A percentile compares a stretch with the other conserved stretches of the same genome.
phyloP scores from a whole-genome alignment of 2,888 invertebrate genomes.

The Cheilosia vulpina region DNA sequence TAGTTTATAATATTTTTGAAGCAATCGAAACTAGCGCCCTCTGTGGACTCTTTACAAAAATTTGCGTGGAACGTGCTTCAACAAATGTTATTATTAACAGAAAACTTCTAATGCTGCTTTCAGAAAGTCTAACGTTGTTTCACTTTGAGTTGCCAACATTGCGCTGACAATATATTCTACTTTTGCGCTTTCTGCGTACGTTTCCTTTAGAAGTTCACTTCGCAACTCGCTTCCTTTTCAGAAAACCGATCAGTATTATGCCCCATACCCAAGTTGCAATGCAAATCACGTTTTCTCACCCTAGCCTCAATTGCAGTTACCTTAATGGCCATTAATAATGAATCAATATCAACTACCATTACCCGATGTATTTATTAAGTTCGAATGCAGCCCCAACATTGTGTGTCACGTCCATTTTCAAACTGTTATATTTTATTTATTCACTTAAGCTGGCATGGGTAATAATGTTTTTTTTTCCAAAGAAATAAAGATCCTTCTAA shows the following conservation, averaged over 20 bases:
- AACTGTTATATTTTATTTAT: slow-evolving; percentile 37
- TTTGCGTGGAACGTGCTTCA: no score
- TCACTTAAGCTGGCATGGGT: not conserved
- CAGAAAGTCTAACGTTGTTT: no score
- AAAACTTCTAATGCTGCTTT: no score
- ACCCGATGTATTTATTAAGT: not conserved
- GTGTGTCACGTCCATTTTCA: not conserved
- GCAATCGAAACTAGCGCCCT: no score
- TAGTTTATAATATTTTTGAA: no score
- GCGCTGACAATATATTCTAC: no score
- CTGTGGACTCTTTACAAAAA: no score
- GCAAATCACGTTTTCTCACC: slow-evolving; percentile 50
- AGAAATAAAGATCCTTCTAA: slow-evolving; percentile 51
- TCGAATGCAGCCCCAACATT: not conserved
- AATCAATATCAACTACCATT: slow-evolving; percentile 41
- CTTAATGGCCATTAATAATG: slow-evolving; percentile 38
- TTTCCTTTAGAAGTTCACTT: no score
- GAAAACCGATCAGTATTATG: slow-evolving; percentile 9
- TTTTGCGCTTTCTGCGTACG: no score
- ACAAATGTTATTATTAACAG: no score
- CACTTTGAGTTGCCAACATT: no score
- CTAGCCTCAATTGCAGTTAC: slow-evolving; percentile 19
- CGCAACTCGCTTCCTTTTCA: slow-evolving; percentile 12
- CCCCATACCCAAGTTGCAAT: slow-evolving; percentile 1
- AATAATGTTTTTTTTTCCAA: slow-evolving; percentile 19